Evolutionary conservation across 2,888 invertebrate genomes (phyloP).

Genomic region (Agapostemon virescens): DNA sequence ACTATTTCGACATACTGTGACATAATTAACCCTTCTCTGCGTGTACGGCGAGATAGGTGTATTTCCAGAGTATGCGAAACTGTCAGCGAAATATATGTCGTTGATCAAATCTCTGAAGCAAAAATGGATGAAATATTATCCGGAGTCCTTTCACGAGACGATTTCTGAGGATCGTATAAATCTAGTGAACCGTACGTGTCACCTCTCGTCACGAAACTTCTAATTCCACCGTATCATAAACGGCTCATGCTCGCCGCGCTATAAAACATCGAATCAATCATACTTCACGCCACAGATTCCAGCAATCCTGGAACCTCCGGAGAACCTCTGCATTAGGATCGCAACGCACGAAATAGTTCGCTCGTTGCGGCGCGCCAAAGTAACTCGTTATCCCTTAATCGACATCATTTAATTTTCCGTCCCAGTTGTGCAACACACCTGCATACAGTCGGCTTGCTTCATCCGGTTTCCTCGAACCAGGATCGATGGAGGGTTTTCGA

Average conservation of each 20-base stretch:
- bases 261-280: slow-evolving; percentile 16
- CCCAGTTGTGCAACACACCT: slow-evolving; percentile 11
- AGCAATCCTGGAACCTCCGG: not conserved
- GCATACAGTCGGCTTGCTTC: not conserved
- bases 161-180: not conserved
- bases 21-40: too few species aligned
- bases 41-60: too few species aligned
- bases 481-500: not conserved
- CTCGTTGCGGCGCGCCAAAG: slow-evolving; percentile 17
- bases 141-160: not conserved
- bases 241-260: not conserved
- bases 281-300: slow-evolving; percentile 3
- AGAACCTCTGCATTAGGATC: not conserved
- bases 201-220: not conserved
- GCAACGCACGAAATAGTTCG: slow-evolving; percentile 20
- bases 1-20: too few species aligned
- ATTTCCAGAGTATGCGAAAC: not conserved
- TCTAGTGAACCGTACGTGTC: not conserved
- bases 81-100: not conserved
- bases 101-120: not conserved
- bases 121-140: not conserved
- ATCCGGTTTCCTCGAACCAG: not conserved
- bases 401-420: slow-evolving; percentile 35
- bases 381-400: slow-evolving; percentile 44
- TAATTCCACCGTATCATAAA: not conserved